Base-by-base conservation (phyloP, 2,888 invertebrate species). In the Nephrocerus scutellatus region DNA sequence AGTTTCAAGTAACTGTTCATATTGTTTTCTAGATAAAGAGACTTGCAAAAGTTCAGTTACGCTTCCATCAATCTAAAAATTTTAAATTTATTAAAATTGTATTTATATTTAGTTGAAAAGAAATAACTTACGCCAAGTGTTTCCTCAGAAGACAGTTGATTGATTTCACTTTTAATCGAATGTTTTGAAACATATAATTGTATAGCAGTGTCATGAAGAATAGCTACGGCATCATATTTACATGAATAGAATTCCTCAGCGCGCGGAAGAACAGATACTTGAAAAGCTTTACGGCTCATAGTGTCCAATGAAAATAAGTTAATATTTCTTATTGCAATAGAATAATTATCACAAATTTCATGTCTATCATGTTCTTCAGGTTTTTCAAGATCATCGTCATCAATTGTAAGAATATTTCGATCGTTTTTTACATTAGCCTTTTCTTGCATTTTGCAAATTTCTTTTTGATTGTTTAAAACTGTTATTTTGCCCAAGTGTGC, bases 401-500 rank as follows among this genome's bases (percentile, higher is more conserved):
- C 42, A n/a, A 49, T 49, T 20, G 49, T 45, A 30, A 47, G 44
- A 29, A 49, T 48, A 15, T 46, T 30, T n/a, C 28, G 28, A 6
- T 41, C 42, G 12, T 37, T 42, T 20, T 23, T 23, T 24, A 23
- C 18, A 24, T 13, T 28, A 18, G 21, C 16, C n/a, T 16, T 18
- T 29, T 2, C n/a, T 28, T 16, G 4, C 2, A n/a, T 6, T 13
- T 13, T 8, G 6, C 16, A 12, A 13, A 47, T 47, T 35, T 48
- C 35, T 36, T 62, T 54, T 43, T 68, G 66, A 16, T 54, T 68
- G 54, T 74, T 70, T 8, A 47, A 59, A 41, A 80, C 71, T 18
- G 81, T 78, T 63, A 93, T 93, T 62, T 87, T 84, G 24, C 95
- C 95, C 48, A 96, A 75, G 73, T 92, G 92, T 12, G 89, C 90